Evolutionary conservation across 1,140 invertebrate species (phyloP).

Genomic region (Heliothis virescens): DNA sequence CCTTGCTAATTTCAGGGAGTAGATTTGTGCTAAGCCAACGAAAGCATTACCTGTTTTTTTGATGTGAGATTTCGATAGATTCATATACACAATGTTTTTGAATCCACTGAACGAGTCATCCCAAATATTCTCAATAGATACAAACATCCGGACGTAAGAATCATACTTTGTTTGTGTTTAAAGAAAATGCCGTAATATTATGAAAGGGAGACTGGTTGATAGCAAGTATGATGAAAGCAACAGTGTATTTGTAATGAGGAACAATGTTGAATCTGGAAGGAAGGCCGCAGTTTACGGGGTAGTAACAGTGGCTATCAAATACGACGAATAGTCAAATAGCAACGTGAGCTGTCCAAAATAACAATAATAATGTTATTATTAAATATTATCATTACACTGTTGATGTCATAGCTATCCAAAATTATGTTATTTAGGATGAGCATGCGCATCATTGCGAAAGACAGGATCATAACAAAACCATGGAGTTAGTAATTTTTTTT

Average conservation of each 20-base stretch:
- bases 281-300: background rate
- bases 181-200: background rate
- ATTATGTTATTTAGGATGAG: no score
- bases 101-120: conserved; percentile 16
- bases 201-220: conserved; percentile 1
- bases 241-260: background rate
- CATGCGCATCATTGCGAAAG: no score
- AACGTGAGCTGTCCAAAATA: no score
- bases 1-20: conserved; percentile 7
- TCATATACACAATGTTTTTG: conserved; percentile 20
- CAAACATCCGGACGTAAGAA: background rate
- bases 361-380: no score
- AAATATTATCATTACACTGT: no score
- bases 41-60: background rate
- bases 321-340: no score
- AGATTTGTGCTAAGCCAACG: background rate
- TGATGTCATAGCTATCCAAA: no score
- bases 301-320: background rate
- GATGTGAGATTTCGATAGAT: conserved; percentile 12
- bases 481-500: no score
- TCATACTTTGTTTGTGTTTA: background rate
- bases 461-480: no score
- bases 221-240: conserved; percentile 12
- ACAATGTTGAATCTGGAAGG: background rate
- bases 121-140: conserved; percentile 8